These are phyloP conservation scores for Leptestheria dahalacensis DNA, from an alignment of 1,140 invertebrate species.

Conservation along the genomic window DNA sequence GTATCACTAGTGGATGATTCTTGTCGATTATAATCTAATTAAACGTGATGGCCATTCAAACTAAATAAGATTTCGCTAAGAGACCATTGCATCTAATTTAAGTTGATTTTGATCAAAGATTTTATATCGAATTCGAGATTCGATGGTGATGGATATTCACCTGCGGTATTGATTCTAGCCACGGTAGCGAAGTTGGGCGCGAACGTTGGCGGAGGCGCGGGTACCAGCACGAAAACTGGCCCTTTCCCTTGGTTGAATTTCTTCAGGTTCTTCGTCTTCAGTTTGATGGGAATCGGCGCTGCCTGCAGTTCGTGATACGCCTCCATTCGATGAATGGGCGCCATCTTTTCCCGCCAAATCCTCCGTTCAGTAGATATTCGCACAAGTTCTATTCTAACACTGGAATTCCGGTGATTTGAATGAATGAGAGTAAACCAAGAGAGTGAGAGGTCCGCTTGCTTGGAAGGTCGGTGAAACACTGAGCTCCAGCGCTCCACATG, in stretches of 20 bases:
- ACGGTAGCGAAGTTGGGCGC: background rate
- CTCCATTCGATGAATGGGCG: constrained; percentile 14
- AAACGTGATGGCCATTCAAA: too few species aligned
- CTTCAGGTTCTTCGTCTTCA: constrained; percentile 11
- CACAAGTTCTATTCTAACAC: background rate
- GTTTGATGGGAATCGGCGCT: constrained; percentile 8
- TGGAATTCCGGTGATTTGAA: background rate
- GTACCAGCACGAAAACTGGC: constrained; percentile 3
- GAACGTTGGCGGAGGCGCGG: background rate
- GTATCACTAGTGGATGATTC: too few species aligned
- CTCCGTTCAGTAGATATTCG: background rate
- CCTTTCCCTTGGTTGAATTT: constrained; percentile 11
- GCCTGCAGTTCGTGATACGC: constrained; percentile 12
- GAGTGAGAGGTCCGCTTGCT: too few species aligned
- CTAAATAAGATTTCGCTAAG: too few species aligned
- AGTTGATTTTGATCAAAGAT: too few species aligned
- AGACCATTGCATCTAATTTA: too few species aligned
- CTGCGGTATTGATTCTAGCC: background rate
- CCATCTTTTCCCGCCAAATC: constrained; percentile 4
- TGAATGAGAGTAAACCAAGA: too few species aligned
- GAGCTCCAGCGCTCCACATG: too few species aligned
- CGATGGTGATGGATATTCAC: too few species aligned
- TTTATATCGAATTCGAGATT: too few species aligned
- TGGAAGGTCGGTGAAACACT: too few species aligned
- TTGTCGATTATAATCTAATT: too few species aligned